Conservation (phyloP, 2,797 vertebrate genomes). For the Pseudochirops corinnae region DNA sequence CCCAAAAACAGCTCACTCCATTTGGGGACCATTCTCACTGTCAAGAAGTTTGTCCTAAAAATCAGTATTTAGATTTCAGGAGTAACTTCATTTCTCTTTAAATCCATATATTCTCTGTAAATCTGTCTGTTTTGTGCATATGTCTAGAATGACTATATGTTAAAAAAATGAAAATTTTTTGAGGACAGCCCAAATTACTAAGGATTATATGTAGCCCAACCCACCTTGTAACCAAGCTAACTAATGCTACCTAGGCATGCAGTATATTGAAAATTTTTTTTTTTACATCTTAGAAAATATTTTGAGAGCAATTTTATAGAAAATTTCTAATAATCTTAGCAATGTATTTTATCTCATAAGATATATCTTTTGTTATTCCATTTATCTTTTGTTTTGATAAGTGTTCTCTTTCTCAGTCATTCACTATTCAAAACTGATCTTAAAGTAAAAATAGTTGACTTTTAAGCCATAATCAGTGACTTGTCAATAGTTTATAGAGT, state of each 20-base stretch:
- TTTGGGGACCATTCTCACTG: too few species aligned
- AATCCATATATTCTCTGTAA: conserved; percentile 9
- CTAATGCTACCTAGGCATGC: too few species aligned
- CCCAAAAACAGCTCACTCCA: too few species aligned
- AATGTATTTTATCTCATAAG: conserved; percentile 33
- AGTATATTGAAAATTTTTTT: neutral
- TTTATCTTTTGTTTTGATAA: conserved; percentile 22
- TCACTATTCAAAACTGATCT: conserved; percentile 23
- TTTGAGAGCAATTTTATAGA: conserved; percentile 20
- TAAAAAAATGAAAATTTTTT: conserved; percentile 6
- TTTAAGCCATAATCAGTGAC: conserved; percentile 36
- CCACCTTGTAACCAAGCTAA: neutral
- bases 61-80: too few species aligned
- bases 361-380: neutral
- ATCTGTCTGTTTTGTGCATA: conserved; percentile 6
- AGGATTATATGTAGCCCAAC: conserved; percentile 37
- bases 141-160: conserved; percentile 23
- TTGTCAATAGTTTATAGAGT: conserved; percentile 25
- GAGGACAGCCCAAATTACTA: neutral
- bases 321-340: neutral
- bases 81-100: neutral
- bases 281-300: conserved; percentile 1
- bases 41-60: too few species aligned
- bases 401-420: conserved; percentile 20
- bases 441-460: conserved; percentile 24